Base-by-base conservation (phyloP, 2,888 invertebrate genomes). In the Drosophila niveifrons region DNA sequence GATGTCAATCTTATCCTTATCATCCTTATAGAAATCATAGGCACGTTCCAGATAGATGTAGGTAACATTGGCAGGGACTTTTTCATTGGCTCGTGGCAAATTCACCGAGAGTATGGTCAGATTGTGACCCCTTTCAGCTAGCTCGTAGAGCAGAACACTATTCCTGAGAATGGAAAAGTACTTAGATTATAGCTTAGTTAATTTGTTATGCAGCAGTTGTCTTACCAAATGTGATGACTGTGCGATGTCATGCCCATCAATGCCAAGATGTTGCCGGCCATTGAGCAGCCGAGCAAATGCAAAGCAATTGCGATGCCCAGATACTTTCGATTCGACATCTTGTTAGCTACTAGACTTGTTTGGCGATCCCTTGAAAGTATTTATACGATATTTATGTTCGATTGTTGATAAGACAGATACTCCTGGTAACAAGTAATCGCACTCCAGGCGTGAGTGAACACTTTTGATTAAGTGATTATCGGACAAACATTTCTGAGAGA, bases 21-120 rank as follows among this genome's bases (percentile, higher is more conserved):
- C 44, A 8, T 47, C 56, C 13, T 47, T 66, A 44, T 69, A 64
- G 2, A 71, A 39, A 7, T 72, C 63, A 48, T 89, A 89, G 6
- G 70, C 73, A n/a, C 80, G 58, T 63, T 90, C 89, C 50, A 90
- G 62, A 46, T 90, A 75, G 13, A 91, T 86, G 8, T 84, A 87
- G 51, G 77, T 85, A 1, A 88, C 63, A 63, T 84, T 88, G 9
- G 73, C 34, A 0, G 81, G 72, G 2, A 80, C 50, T 15, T 72
- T 61, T 7, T 78, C 75, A 17, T 23, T 48, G 1, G 72, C 4
- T 0, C 67, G 47, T 3, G 65, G 59, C 47, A 72, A 44, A 55
- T 90, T 84, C 4, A 82, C 76, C 1, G 87, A 78, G 0, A 91
- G 41, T 39, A 88, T 66, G 3, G 84, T 88, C 13, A 86, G 39